A percentile compares a stretch with the other conserved stretches of the same genome.
Conservation (phyloP, 2,113 vertebrate species). For the Isurus oxyrinchus region DNA sequence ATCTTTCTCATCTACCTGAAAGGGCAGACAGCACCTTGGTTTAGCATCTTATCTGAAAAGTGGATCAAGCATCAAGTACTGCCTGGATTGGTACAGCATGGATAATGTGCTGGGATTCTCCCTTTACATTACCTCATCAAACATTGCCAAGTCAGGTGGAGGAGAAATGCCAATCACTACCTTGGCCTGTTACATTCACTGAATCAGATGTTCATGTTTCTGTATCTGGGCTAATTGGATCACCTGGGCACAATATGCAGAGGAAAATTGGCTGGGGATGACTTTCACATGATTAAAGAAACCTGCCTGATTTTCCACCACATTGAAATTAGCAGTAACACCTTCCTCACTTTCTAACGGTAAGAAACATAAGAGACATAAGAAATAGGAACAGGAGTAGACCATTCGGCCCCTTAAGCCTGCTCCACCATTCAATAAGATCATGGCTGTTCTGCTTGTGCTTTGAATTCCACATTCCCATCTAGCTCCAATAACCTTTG, state of each 20-base stretch:
- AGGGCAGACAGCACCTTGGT: not conserved
- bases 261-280: not conserved
- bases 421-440: no score
- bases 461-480: no score
- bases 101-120: not conserved
- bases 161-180: not conserved
- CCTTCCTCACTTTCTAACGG: not conserved
- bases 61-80: not conserved
- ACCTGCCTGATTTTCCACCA: not conserved
- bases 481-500: no score
- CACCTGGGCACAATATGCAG: not conserved
- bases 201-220: not conserved
- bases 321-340: not conserved
- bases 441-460: no score
- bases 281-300: not conserved
- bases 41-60: not conserved
- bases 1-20: not conserved
- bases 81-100: not conserved
- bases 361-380: no score
- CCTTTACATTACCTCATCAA: not conserved
- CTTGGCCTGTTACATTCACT: not conserved
- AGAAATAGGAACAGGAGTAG: no score
- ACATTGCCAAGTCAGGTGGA: not conserved
- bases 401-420: no score
- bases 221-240: not conserved